Conservation (phyloP, 2,113 vertebrate genomes). For the Condylura cristata region DNA sequence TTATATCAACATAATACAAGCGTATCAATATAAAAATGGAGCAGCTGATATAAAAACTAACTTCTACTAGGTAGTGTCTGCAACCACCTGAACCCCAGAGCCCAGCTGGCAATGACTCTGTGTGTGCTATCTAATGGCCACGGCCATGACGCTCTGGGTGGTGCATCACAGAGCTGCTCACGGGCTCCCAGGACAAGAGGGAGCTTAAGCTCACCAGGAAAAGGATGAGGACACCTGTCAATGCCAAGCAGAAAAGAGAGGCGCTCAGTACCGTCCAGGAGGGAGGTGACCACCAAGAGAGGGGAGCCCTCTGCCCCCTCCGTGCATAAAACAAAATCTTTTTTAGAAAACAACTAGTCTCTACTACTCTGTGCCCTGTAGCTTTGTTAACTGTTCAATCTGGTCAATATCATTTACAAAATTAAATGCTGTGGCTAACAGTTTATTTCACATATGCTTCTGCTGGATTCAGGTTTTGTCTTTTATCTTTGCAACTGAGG, state of each 20-base stretch:
- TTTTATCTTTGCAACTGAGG: constrained; percentile 18
- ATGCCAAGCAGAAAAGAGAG: no score
- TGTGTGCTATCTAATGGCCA: no score
- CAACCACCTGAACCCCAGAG: no score
- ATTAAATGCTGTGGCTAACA: constrained; percentile 12
- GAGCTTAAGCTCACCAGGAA: no score
- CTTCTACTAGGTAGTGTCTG: not conserved
- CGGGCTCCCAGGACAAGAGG: no score
- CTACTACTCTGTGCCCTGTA: not conserved
- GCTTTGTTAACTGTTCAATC: constrained; percentile 12
- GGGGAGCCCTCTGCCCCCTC: not conserved
- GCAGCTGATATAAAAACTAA: constrained; percentile 26
- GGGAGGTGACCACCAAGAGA: no score
- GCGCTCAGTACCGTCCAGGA: no score
- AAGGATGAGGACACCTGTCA: no score
- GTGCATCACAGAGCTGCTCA: no score
- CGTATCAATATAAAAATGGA: not conserved
- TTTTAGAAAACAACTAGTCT: not conserved
- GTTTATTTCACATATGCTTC: constrained; percentile 12
- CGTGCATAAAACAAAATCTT: no score
- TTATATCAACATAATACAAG: not conserved
- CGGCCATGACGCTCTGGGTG: no score
- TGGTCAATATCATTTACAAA: constrained; percentile 6
- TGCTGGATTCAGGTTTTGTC: not conserved
- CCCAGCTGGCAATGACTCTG: no score